A percentile compares a stretch with the other conserved stretches of the same genome.
These are phyloP conservation scores for Genyomyrus donnyi DNA, from an alignment of 2,113 vertebrate species.

Conservation along the genomic window DNA sequence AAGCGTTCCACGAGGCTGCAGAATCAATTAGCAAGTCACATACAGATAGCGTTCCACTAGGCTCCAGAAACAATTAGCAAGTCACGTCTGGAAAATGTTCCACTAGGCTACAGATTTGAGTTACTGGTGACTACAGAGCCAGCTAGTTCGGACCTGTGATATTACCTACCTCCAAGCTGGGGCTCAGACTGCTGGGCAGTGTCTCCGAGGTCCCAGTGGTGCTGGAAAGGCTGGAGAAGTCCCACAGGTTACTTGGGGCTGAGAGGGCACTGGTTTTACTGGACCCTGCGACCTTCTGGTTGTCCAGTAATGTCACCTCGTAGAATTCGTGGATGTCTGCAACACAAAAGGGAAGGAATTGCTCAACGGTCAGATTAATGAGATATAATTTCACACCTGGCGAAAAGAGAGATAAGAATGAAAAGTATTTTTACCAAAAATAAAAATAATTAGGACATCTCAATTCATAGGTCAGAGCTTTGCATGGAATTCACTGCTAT, in stretches of 20 bases:
- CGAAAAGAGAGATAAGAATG: not conserved
- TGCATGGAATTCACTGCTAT: not conserved
- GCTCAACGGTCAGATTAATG: not conserved
- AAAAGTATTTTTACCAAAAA: not conserved
- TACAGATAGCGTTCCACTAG: no score
- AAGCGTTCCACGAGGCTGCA: not conserved
- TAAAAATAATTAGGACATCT: not conserved
- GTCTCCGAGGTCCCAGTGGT: constrained; percentile 67
- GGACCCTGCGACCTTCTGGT: constrained; percentile 64
- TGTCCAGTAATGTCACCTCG: constrained; percentile 79
- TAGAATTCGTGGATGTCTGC: constrained; percentile 86
- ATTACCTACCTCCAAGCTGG: constrained; percentile 63
- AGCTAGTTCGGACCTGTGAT: not conserved
- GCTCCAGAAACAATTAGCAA: not conserved
- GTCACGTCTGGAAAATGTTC: not conserved
- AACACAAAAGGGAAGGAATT: not conserved
- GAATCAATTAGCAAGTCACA: no score
- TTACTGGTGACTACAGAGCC: not conserved
- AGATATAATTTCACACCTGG: not conserved
- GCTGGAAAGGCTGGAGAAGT: constrained; percentile 68
- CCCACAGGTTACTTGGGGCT: constrained; percentile 69
- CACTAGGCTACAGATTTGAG: not conserved
- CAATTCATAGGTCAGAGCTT: not conserved
- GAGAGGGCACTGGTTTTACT: constrained; percentile 56
- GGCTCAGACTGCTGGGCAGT: constrained; percentile 63